These are phyloP conservation scores for Hydractinia echinata DNA, from an alignment of 30 jellyfish, hydroid and myxozoan species.

Conservation along the genomic window DNA sequence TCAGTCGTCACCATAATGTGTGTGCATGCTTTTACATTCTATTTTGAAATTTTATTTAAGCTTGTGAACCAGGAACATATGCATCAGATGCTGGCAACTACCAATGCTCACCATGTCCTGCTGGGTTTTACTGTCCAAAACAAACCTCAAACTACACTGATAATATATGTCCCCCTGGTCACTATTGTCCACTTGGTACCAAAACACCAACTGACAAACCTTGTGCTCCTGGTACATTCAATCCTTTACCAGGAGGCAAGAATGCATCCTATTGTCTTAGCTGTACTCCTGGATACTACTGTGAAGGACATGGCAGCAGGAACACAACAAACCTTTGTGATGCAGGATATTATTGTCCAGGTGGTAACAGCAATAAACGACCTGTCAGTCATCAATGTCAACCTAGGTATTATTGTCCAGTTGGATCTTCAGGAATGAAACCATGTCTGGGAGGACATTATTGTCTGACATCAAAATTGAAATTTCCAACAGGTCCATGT, in stretches of 20 bases:
- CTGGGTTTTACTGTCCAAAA: constrained; percentile 83
- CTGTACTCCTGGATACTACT: constrained; percentile 76
- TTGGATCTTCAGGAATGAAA: constrained; percentile 74
- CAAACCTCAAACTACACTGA: constrained; percentile 64
- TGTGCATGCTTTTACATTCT: too few species aligned
- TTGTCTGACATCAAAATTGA: constrained; percentile 55
- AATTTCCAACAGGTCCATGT: constrained; percentile 70
- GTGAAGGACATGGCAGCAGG: constrained; percentile 81
- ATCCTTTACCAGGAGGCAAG: constrained; percentile 45
- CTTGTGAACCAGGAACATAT: constrained; percentile 80
- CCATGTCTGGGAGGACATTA: constrained; percentile 72
- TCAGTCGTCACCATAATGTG: too few species aligned
- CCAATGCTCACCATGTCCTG: constrained; percentile 72
- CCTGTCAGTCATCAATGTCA: constrained; percentile 53
- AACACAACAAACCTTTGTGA: constrained; percentile 74
- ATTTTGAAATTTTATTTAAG: constrained; percentile 20
- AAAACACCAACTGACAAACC: constrained; percentile 58
- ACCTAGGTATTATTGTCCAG: constrained; percentile 77
- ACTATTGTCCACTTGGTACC: constrained; percentile 87
- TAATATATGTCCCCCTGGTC: constrained; percentile 87
- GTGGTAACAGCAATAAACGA: constrained; percentile 33
- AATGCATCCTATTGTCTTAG: constrained; percentile 57
- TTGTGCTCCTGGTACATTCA: constrained; percentile 89
- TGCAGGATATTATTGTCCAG: constrained; percentile 90
- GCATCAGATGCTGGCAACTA: constrained; percentile 55